A percentile compares a stretch with the other conserved stretches of the same genome.
phyloP scores from a whole-genome alignment of 1,140 invertebrate species.

The Planococcus citri region DNA sequence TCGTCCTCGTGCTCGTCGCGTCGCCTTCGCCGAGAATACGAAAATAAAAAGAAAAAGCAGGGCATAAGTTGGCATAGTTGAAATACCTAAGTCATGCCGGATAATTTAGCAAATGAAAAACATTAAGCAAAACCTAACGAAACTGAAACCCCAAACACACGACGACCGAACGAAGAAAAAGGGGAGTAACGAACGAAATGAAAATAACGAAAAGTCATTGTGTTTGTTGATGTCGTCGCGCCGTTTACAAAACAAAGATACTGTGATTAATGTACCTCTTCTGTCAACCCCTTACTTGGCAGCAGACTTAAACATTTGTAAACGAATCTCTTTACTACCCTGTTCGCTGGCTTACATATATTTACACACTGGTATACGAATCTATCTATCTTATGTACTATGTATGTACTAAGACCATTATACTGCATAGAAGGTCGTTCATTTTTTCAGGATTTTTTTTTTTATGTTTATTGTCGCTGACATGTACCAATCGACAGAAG shows the following conservation, averaged over 20 bases:
- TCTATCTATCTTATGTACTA: too few species aligned
- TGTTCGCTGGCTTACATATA: not conserved
- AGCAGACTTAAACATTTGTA: not conserved
- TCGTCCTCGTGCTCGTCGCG: too few species aligned
- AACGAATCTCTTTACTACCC: not conserved
- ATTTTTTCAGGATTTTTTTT: not conserved
- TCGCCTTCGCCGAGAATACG: not conserved
- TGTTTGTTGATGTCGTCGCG: conserved; percentile 14
- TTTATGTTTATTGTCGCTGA: not conserved
- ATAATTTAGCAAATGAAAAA: conserved; percentile 20
- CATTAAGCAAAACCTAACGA: conserved; percentile 14
- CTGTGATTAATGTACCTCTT: conserved; percentile 18
- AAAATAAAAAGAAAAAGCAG: conserved; percentile 8
- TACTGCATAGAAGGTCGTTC: not conserved
- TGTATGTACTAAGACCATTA: too few species aligned
- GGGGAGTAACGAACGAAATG: conserved; percentile 9
- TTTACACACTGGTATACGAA: not conserved
- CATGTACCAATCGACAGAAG: not conserved
- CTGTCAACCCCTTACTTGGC: conserved; percentile 11
- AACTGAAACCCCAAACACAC: not conserved
- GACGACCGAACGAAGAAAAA: not conserved
- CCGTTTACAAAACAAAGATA: conserved; percentile 18
- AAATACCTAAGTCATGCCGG: conserved; percentile 18
- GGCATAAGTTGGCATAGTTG: conserved; percentile 15
- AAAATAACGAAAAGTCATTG: conserved; percentile 20